phyloP scores from a whole-genome alignment of 2,113 vertebrate genomes.

The Cairina moschata region DNA sequence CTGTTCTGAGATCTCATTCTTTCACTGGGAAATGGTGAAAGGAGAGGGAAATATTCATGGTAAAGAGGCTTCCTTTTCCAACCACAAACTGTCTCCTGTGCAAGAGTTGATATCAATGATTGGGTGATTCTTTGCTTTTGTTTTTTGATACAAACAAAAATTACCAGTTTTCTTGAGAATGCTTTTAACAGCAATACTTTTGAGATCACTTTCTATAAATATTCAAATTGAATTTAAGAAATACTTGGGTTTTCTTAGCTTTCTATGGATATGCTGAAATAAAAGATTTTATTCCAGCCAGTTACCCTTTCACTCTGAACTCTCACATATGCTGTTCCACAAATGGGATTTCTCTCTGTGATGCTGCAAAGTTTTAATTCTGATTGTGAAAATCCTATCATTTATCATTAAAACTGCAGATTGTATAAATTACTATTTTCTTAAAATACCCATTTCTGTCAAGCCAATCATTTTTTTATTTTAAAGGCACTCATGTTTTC shows the following conservation, averaged over 20 bases:
- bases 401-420: constrained; percentile 13
- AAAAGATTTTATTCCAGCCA: neutral
- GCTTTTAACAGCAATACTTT: neutral
- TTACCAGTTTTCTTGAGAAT: neutral
- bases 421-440: neutral
- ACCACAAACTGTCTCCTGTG: neutral
- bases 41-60: neutral
- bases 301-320: neutral
- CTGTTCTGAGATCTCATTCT: neutral
- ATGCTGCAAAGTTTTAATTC: neutral
- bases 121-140: neutral
- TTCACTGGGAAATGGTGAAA: neutral
- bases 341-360: neutral
- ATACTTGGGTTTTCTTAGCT: neutral
- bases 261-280: neutral
- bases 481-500: neutral
- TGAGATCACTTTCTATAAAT: neutral
- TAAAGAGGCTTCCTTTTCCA: neutral
- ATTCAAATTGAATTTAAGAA: neutral
- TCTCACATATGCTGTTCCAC: neutral
- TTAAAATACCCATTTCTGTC: constrained; percentile 43
- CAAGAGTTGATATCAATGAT: neutral
- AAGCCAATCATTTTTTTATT: constrained; percentile 34
- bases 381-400: neutral
- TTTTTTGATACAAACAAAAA: neutral